Evolutionary conservation across 2,797 vertebrate genomes (phyloP).

Genomic region (Brachymystax lenok): DNA sequence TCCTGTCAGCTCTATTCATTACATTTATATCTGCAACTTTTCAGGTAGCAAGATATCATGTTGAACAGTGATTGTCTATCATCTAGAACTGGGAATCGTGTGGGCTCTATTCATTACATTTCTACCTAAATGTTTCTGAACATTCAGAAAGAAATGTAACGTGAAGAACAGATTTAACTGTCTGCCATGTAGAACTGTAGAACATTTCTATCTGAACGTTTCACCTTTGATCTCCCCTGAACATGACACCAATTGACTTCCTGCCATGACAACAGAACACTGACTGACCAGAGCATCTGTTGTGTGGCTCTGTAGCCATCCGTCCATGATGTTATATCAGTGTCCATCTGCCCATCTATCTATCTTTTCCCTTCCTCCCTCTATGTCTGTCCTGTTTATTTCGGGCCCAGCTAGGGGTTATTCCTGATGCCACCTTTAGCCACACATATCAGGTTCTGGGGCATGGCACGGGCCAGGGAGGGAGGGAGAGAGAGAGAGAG

Average conservation of each 20-base stretch:
- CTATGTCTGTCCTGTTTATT: slow-evolving; percentile 69
- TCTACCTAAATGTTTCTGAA: too few relatives aligned
- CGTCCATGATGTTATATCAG: slow-evolving; percentile 42
- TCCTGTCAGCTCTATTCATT: too few relatives aligned
- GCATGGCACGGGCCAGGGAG: slow-evolving; percentile 19
- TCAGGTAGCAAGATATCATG: too few relatives aligned
- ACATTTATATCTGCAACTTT: too few relatives aligned
- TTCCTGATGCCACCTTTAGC: slow-evolving; percentile 59
- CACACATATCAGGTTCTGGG: slow-evolving; percentile 59
- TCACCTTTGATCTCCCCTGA: not conserved
- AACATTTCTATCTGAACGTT: not conserved
- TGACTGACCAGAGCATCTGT: slow-evolving; percentile 53
- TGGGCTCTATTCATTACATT: too few relatives aligned
- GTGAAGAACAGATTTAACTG: not conserved
- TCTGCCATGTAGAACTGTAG: not conserved
- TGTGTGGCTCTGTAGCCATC: not conserved
- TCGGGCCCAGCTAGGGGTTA: slow-evolving; percentile 54
- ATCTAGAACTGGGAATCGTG: too few relatives aligned
- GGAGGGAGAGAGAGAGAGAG: slow-evolving; percentile 12
- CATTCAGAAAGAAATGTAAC: not conserved
- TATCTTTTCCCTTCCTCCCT: slow-evolving; percentile 45
- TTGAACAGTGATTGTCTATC: too few relatives aligned
- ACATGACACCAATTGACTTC: slow-evolving; percentile 14
- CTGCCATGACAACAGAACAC: not conserved
- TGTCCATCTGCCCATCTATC: slow-evolving; percentile 36